Percentiles rank a stretch among this genome's conserved stretches.
phyloP scores from a whole-genome alignment of 2,888 invertebrate genomes.

The Drosophila antonietae region DNA sequence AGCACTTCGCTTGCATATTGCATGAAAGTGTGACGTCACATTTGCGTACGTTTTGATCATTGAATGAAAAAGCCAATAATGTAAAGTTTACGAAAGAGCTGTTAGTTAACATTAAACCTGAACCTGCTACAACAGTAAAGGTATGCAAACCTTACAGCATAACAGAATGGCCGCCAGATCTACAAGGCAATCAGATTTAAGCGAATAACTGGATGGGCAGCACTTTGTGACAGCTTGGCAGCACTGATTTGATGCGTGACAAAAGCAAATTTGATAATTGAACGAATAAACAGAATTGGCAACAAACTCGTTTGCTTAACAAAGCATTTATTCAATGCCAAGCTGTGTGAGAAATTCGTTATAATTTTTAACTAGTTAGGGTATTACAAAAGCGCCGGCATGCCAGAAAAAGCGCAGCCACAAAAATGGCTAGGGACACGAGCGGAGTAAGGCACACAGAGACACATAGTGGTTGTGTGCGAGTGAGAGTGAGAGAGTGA shows the following conservation, averaged over 20 bases:
- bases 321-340: background rate
- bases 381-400: conserved; percentile 42
- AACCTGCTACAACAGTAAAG: background rate
- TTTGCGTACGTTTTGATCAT: too few relatives aligned
- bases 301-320: background rate
- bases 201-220: background rate
- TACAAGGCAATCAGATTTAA: background rate
- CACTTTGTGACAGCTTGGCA: background rate
- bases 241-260: background rate
- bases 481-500: background rate
- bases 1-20: background rate
- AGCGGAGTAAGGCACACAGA: conserved; percentile 4
- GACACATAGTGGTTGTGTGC: background rate
- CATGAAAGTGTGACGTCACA: too few relatives aligned
- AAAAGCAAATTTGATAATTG: background rate
- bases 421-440: conserved; percentile 24
- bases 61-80: too few relatives aligned
- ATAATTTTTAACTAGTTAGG: conserved; percentile 3
- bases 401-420: conserved; percentile 55
- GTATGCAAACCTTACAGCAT: background rate
- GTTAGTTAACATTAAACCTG: too few relatives aligned
- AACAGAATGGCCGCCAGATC: background rate
- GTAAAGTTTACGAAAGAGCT: too few relatives aligned
- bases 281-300: background rate
- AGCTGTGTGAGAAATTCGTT: background rate